Conservation (phyloP, 2,888 invertebrate species). For the Oscheius sp. region DNA sequence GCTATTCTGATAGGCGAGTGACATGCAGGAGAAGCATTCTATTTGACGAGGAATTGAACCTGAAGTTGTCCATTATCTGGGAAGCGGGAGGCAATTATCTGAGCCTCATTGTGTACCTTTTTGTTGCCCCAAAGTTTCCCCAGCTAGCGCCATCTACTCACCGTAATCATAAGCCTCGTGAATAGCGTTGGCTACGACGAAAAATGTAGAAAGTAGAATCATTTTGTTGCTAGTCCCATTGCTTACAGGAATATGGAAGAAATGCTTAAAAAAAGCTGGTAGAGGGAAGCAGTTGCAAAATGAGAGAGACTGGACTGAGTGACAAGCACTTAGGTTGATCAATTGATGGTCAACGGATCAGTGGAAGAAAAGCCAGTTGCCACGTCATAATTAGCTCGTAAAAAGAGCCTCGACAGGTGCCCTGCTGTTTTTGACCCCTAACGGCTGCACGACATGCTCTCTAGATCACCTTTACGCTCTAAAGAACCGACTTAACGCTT, state of each 20-base stretch:
- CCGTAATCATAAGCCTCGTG: conserved; percentile 26
- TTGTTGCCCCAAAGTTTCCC: neutral
- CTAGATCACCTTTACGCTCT: too few species aligned
- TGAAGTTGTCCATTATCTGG: conserved; percentile 38
- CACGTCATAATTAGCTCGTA: conserved; percentile 34
- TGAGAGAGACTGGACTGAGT: conserved; percentile 21
- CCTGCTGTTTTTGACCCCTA: conserved; percentile 28
- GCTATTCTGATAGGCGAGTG: conserved; percentile 66
- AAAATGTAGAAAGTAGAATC: conserved; percentile 16
- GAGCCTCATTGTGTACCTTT: neutral
- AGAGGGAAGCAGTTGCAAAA: neutral
- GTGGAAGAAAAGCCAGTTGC: conserved; percentile 28
- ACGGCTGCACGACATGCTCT: conserved; percentile 23
- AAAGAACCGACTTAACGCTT: too few species aligned
- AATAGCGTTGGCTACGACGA: conserved; percentile 16
- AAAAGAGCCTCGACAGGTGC: conserved; percentile 31
- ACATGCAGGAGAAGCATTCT: conserved; percentile 72
- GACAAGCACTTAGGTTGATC: conserved; percentile 28
- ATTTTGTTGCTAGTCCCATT: conserved; percentile 8
- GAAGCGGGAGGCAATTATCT: conserved; percentile 17
- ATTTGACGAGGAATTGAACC: conserved; percentile 62
- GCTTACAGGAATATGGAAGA: neutral
- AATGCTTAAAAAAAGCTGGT: conserved; percentile 2
- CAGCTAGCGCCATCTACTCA: neutral
- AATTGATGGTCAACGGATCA: conserved; percentile 27